Base-by-base conservation (phyloP, 2,113 vertebrate genomes). In the Noturus placidus region DNA sequence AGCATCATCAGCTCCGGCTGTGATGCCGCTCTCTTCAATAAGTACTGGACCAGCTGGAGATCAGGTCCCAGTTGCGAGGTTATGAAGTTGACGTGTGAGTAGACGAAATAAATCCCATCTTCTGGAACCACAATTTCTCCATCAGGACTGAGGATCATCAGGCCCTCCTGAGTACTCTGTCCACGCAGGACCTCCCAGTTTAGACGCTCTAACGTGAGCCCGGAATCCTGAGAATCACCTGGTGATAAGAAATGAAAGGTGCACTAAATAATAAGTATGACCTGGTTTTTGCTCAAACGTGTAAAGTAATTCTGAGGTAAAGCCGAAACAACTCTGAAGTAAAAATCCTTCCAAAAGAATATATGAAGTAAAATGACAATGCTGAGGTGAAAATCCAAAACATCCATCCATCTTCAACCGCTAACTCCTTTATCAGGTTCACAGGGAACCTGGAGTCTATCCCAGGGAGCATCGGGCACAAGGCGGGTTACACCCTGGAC, bases 81-180 rank as follows among this genome's bases (percentile, higher is more conserved):
- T 81, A 89, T 83, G 27, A 92, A 92, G 89, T 91, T 67, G 82
- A 92, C 88, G 35, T 92, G 90, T 1, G 91, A 90, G 76, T 91
- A 92, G 35, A 92, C 85, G 9, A 92, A 92, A 84, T 92, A 92
- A 82, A 92, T 87, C 17, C 91, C 92, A 27, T 88, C 80, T 19
- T 46, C 89, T 11, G 89, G 89, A 67, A 92, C 87, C 61, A 84
- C 57, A 42, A 92, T 88, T 61, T 91, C 92, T 59, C 88, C 90
- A 17, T 88, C 88, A 11, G 82, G n/a, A 20, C 79, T 87, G 57
- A 92, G 86, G 20, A 87, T 83, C 88, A 91, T 92, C 83, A 90
- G 63, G 19, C 91, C 89, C 22, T 92, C 86, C 70, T 89, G 90
- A 46, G 83, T 74, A 33, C 63, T 61, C 27, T 89, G 80, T 50